Evolutionary conservation across 2,113 vertebrate species (phyloP).

Genomic region (Halichoeres trimaculatus): DNA sequence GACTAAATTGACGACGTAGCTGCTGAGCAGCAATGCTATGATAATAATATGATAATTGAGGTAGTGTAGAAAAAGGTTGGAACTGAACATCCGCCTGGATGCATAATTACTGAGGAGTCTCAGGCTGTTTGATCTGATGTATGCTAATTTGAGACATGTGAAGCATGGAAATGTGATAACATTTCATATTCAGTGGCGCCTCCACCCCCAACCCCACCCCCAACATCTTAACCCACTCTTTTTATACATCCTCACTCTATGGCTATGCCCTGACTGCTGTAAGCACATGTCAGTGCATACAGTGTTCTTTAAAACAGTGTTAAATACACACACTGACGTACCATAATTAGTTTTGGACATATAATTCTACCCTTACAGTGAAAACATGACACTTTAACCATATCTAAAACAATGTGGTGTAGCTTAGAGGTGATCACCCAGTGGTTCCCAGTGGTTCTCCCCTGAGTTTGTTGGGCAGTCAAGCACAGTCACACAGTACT

Average conservation of each 20-base stretch:
- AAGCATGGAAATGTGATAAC: slow-evolving; percentile 71
- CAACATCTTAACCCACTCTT: slow-evolving; percentile 58
- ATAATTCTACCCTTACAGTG: no score
- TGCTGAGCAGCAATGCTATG: slow-evolving; percentile 46
- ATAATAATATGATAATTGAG: slow-evolving; percentile 78
- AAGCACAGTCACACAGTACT: no score
- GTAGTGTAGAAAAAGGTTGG: slow-evolving; percentile 65
- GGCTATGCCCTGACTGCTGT: slow-evolving; percentile 37
- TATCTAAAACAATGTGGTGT: no score
- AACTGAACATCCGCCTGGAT: slow-evolving; percentile 66
- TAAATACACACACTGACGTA: not conserved
- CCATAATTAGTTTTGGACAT: no score
- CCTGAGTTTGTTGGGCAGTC: no score
- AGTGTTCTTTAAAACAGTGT: not conserved
- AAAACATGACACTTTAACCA: no score
- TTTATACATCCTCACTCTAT: slow-evolving; percentile 62
- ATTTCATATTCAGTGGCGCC: slow-evolving; percentile 44
- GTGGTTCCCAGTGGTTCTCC: no score
- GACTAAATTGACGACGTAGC: slow-evolving; percentile 64
- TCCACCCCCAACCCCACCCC: slow-evolving; percentile 8
- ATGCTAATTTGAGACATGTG: slow-evolving; percentile 75
- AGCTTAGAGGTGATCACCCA: no score
- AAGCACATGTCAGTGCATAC: slow-evolving; percentile 37
- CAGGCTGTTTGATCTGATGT: slow-evolving; percentile 72
- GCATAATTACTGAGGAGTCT: slow-evolving; percentile 66